phyloP scores from a whole-genome alignment of 2,113 vertebrate genomes.

The Elephas maximus region DNA sequence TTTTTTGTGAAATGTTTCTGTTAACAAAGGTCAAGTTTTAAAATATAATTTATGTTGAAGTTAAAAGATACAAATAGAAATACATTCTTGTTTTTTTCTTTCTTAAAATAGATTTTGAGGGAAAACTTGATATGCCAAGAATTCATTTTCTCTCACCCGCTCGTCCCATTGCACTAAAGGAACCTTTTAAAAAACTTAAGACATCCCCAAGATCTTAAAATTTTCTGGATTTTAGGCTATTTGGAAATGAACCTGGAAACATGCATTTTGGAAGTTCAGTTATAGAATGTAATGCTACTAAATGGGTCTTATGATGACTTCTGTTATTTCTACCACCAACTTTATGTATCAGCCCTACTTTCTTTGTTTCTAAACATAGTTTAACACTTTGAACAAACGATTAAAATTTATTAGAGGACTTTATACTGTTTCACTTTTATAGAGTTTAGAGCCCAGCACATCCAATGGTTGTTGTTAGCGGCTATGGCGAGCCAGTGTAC shows the following conservation, averaged over 20 bases:
- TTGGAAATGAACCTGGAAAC: constrained; percentile 2
- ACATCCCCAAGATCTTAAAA: constrained; percentile 4
- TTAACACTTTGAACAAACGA: neutral
- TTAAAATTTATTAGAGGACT: constrained; percentile 3
- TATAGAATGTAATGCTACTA: neutral
- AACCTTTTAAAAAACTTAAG: neutral
- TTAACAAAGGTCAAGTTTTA: constrained; percentile 34
- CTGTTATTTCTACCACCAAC: neutral
- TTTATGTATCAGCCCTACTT: neutral
- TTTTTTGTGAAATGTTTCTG: neutral
- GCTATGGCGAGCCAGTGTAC: neutral
- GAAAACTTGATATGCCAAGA: neutral
- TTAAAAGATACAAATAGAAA: neutral
- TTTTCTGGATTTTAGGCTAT: constrained; percentile 33
- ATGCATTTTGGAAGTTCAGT: neutral
- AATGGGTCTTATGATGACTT: neutral
- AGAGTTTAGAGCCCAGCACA: neutral
- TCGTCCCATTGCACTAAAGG: neutral
- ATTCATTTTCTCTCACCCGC: neutral
- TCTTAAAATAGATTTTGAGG: neutral
- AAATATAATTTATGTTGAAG: constrained; percentile 38
- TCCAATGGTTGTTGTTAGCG: neutral
- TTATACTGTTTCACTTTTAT: neutral
- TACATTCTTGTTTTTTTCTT: neutral
- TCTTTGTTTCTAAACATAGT: constrained; percentile 32